A percentile compares a stretch with the other conserved stretches of the same genome.
These are phyloP conservation scores for Oophaga sylvatica DNA, from an alignment of 2,797 vertebrate genomes.

Conservation along the genomic window DNA sequence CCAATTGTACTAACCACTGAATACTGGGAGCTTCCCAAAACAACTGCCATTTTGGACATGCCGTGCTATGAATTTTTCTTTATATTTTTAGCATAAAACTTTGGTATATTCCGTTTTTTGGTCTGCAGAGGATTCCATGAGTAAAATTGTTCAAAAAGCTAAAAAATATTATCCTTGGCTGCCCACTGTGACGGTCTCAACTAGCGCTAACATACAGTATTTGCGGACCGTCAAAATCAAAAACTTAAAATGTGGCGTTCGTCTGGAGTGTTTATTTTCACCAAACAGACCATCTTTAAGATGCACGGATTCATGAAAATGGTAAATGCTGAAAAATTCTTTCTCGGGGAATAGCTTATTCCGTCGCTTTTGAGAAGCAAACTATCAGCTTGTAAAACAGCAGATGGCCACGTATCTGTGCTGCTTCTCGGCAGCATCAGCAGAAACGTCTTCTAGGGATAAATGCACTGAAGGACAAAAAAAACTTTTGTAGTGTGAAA, in stretches of 20 bases:
- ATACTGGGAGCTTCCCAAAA: too few relatives aligned
- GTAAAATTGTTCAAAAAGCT: neutral
- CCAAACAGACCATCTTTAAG: slow-evolving; percentile 45
- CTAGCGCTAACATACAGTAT: neutral
- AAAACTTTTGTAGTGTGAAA: slow-evolving; percentile 38
- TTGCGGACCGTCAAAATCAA: neutral
- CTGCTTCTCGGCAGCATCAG: slow-evolving; percentile 42
- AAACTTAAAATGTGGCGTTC: slow-evolving; percentile 5
- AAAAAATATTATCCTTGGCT: neutral
- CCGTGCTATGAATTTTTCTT: too few relatives aligned
- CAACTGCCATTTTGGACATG: too few relatives aligned
- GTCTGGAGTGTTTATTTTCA: slow-evolving; percentile 26
- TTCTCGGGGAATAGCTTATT: slow-evolving; percentile 54
- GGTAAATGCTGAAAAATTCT: slow-evolving; percentile 43
- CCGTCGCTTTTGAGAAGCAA: slow-evolving; percentile 35
- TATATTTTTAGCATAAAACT: neutral
- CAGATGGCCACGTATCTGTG: slow-evolving; percentile 39
- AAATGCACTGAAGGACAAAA: slow-evolving; percentile 39
- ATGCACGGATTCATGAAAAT: slow-evolving; percentile 41
- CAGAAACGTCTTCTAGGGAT: slow-evolving; percentile 44
- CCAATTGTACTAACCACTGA: too few relatives aligned
- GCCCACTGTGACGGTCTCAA: neutral
- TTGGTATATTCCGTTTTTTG: neutral
- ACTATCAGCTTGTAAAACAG: slow-evolving; percentile 55
- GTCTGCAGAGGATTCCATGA: neutral